Conservation (phyloP, 2,888 invertebrate species). For the Melanotus villosus region DNA sequence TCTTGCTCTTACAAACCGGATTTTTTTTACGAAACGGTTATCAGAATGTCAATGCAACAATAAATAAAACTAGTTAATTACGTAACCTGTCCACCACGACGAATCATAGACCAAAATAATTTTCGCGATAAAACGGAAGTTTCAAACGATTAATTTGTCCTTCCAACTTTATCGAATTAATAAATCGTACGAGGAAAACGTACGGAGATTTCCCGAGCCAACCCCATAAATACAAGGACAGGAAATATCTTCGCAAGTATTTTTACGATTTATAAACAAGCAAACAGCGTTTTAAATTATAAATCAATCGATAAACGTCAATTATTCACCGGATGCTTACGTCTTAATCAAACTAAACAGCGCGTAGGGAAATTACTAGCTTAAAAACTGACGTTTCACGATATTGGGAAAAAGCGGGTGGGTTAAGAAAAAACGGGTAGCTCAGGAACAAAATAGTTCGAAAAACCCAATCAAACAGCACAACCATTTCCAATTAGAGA, state of each 20-base stretch:
- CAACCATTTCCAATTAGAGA: constrained; percentile 14
- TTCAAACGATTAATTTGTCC: too few relatives aligned
- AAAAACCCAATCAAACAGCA: neutral
- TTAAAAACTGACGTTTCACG: too few relatives aligned
- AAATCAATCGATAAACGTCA: constrained; percentile 30
- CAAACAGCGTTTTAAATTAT: constrained; percentile 22
- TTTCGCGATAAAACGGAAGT: neutral
- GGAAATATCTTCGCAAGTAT: neutral
- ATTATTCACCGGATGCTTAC: constrained; percentile 17
- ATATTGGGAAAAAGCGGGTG: neutral
- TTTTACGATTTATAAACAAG: constrained; percentile 23
- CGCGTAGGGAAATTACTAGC: too few relatives aligned
- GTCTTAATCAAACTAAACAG: constrained; percentile 24
- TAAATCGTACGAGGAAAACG: too few relatives aligned
- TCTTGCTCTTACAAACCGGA: neutral
- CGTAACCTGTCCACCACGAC: neutral
- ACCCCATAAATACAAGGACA: neutral
- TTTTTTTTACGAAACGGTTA: neutral
- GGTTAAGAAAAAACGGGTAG: neutral
- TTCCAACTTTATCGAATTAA: too few relatives aligned
- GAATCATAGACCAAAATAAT: neutral
- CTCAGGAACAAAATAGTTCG: neutral
- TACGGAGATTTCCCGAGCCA: neutral
- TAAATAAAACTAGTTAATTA: neutral
- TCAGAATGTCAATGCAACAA: neutral